Percentiles rank a stretch among this genome's conserved stretches.
Evolutionary conservation across 2,888 invertebrate genomes (phyloP).

Genomic region (Dioctria rufipes): DNA sequence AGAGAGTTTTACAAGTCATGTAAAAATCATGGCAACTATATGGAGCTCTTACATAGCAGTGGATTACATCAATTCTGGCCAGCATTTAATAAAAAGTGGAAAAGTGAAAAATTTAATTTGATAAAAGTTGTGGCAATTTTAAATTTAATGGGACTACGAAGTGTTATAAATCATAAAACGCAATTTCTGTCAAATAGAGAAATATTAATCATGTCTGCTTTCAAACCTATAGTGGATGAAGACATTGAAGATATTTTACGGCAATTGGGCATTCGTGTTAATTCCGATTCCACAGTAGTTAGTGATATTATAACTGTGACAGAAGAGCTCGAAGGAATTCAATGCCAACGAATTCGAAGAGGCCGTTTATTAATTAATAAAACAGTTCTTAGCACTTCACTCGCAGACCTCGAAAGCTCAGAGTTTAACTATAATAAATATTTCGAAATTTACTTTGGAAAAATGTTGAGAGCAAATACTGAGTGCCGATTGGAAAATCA

Average conservation of each 20-base stretch:
- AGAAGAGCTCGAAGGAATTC: too few species aligned
- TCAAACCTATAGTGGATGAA: background rate
- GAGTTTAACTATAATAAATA: conserved; percentile 14
- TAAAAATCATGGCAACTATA: conserved; percentile 10
- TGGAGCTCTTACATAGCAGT: background rate
- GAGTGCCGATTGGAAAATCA: background rate
- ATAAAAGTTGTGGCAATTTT: background rate
- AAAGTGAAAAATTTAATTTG: background rate
- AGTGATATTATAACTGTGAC: background rate
- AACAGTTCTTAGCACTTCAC: too few species aligned
- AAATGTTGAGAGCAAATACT: background rate
- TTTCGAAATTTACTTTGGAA: conserved; percentile 15
- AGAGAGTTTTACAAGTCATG: conserved; percentile 28
- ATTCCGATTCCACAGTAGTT: background rate
- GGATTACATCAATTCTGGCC: background rate
- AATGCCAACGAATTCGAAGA: too few species aligned
- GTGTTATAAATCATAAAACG: background rate
- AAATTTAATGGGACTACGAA: background rate
- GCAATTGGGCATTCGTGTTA: background rate
- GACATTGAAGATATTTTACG: background rate
- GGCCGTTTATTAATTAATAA: too few species aligned
- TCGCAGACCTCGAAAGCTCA: too few species aligned
- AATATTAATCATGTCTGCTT: background rate
- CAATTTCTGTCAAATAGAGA: background rate
- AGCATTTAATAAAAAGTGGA: background rate